phyloP scores from a whole-genome alignment of 2,888 invertebrate species.

The Busseola fusca region DNA sequence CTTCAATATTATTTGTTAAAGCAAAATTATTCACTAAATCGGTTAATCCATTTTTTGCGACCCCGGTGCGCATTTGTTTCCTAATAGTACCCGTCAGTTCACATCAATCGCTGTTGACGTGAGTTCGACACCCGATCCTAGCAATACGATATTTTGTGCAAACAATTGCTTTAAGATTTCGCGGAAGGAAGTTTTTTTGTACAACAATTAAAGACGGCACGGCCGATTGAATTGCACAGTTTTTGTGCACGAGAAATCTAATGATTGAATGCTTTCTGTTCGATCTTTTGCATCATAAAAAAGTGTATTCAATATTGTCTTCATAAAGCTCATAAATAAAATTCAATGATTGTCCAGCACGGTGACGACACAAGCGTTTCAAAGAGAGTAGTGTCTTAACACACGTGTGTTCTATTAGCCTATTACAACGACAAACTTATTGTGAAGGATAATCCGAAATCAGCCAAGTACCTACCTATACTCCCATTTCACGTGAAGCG shows the following conservation, averaged over 20 bases:
- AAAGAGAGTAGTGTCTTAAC: too few species aligned
- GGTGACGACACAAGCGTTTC: not conserved
- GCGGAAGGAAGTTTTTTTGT: slow-evolving; percentile 81
- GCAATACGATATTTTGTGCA: slow-evolving; percentile 80
- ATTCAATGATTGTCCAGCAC: not conserved
- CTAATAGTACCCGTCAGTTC: slow-evolving; percentile 61
- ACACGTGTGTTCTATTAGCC: not conserved
- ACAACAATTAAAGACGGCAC: slow-evolving; percentile 42
- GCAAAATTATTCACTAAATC: slow-evolving; percentile 22
- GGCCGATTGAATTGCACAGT: slow-evolving; percentile 55
- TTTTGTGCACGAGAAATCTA: slow-evolving; percentile 25
- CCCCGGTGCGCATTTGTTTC: slow-evolving; percentile 63
- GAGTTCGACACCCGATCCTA: slow-evolving; percentile 75
- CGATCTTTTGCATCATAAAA: not conserved
- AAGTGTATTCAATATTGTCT: not conserved
- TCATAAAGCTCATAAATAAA: not conserved
- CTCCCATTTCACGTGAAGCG: too few species aligned
- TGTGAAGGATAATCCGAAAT: too few species aligned
- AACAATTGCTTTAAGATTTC: slow-evolving; percentile 72
- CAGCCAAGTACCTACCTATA: too few species aligned
- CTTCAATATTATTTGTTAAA: slow-evolving; percentile 45
- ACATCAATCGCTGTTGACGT: slow-evolving; percentile 65
- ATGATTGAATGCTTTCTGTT: slow-evolving; percentile 25
- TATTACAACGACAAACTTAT: too few species aligned
- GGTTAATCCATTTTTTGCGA: slow-evolving; percentile 42